Evolutionary conservation across 2,797 vertebrate genomes (phyloP), one percentile per base, ranked within the genome.

Genomic region (Parambassis ranga): DNA sequence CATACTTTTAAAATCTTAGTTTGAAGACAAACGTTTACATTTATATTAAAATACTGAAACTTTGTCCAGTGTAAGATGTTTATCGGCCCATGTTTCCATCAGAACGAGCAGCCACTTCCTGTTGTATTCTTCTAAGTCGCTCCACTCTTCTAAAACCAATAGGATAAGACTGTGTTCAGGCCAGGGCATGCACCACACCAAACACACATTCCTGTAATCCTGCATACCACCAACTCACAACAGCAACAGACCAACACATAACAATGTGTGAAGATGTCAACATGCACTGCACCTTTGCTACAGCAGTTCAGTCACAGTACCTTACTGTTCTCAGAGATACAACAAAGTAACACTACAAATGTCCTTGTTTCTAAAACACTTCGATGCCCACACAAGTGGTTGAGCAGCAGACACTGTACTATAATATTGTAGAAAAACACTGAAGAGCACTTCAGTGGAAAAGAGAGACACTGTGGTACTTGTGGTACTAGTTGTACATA

Each of bases 181-280:
- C 57, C 20, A 8, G 50, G 69, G 42, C 87, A 79, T 53, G 89
- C 38, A 65, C 59, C 72, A 58, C 31, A 65, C 70, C 79, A 80
- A 77, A 73, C 46, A 71, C 41, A 48, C 82, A 92, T 92, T 90
- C 87, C 82, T 71, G 63, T 56, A 59, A 75, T 14, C 15, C 73
- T 83, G 67, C 83, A 87, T 82, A 60, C 71, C 71, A 72, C 19
- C 61, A 64, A 26, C 27, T 68, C 65, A 67, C 50, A 73, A 63
- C 42, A 65, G 67, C 64, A 52, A 14, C 47, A 60, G 28, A 62
- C 51, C 31, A 65, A 52, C 38, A 58, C 64, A 74, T 38, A 71
- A 71, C 67, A 85, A 59, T 60, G 41, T 56, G 46, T 50, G 6
- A 73, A 37, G 20, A 69, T 14, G 15, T 41, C 43, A 64, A 37